Base-by-base conservation (phyloP, 2,797 vertebrate genomes). In the Xenentodon cancila region DNA sequence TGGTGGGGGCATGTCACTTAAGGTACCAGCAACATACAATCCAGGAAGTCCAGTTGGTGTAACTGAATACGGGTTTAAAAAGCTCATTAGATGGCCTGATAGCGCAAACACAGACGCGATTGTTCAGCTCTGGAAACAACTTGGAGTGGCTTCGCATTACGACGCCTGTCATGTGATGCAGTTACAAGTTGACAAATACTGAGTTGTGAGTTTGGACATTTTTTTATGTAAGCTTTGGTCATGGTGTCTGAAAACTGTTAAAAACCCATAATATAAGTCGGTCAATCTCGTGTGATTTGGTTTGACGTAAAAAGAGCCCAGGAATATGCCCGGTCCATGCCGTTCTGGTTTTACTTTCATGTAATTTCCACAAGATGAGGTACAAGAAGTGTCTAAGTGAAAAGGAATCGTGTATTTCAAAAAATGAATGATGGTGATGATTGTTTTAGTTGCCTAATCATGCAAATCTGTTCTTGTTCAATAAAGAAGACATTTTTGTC, bases 1-100 rank as follows among this genome's bases (percentile, higher is more conserved):
- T 22, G 42, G 3, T 30, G 17, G 40, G 34, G 27, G 45, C 19
- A 7, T 50, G 21, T 20, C 37, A 30, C 44, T 20, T 32, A 50
- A 34, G 19, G 22, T 21, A 46, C 43, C 32, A 25, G 53, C 32
- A 11, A 40, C 53, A 57, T 19, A 21, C 13, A 59, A 49, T 53
- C 32, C 45, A 62, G 45, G 17, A 45, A 46, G 49, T 53, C n/a
- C 37, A 58, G 17, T 7, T 37, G 34, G 20, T 49, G 1, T 37
- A 49, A 18, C 13, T 46, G n/a, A 52, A 25, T 25, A 20, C 16
- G 37, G 3, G 37, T 40, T 40, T 40, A 42, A 42, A 43, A 40
- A 47, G 57, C 32, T 48, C 45, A 42, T 62, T 30, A 53, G 25
- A 42, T 42, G 17, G 18, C 18, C 46, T 57, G 46, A 43, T 0